Conservation (phyloP, 2,113 vertebrate species). For the Ondatra zibethicus region DNA sequence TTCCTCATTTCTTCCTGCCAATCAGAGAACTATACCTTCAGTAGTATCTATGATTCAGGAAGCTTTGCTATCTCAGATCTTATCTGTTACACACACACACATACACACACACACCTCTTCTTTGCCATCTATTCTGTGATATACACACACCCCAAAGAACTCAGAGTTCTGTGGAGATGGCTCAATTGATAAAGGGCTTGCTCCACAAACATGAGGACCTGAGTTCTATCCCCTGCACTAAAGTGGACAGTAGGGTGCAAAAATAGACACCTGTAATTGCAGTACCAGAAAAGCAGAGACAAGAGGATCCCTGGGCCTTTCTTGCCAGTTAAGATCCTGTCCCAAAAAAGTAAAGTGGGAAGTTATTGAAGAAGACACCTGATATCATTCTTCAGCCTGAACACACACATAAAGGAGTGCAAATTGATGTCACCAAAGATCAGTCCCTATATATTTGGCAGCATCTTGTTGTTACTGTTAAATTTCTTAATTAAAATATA, state of each 20-base stretch:
- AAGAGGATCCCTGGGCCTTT: not conserved
- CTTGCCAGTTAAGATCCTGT: not conserved
- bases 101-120: not conserved
- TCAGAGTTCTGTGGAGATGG: not conserved
- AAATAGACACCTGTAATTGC: not conserved
- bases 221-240: not conserved
- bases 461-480: not conserved
- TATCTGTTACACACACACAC: not conserved
- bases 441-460: not conserved
- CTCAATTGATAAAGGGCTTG: not conserved
- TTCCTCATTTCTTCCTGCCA: slow-evolving; percentile 44
- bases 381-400: not conserved
- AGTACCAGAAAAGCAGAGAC: too few species aligned
- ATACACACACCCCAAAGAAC: not conserved
- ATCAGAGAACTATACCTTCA: slow-evolving; percentile 2
- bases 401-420: not conserved
- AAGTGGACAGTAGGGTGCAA: not conserved
- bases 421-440: not conserved
- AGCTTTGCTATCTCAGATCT: slow-evolving; percentile 7
- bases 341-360: not conserved
- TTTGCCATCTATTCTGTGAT: not conserved
- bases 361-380: not conserved
- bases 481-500: not conserved
- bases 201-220: not conserved
- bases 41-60: not conserved